Conservation (phyloP, 2,888 invertebrate genomes). For the Ariolimax columbianus region DNA sequence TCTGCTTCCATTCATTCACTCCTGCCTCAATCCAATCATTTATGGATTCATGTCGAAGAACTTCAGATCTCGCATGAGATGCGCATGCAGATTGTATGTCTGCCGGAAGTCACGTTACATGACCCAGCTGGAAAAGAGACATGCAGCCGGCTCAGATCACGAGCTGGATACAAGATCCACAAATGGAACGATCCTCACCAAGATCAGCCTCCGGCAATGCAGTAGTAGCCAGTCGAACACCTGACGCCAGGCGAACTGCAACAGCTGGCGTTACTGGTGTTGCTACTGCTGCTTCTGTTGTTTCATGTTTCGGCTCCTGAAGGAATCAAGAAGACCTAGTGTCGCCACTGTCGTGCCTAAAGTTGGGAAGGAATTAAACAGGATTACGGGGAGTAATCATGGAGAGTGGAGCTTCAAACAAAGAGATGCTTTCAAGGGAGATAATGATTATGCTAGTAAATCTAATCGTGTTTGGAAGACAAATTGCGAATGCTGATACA, state of each 20-base stretch:
- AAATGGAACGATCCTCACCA: conserved; percentile 56
- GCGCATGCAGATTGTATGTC: conserved; percentile 50
- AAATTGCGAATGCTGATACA: conserved; percentile 17
- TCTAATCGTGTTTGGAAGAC: background rate
- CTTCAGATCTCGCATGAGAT: conserved; percentile 61
- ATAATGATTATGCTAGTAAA: background rate
- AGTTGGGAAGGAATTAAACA: background rate
- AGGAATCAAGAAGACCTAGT: conserved; percentile 34
- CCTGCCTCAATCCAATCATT: conserved; percentile 71
- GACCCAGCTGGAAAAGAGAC: conserved; percentile 41
- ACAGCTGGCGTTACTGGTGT: conserved; percentile 25
- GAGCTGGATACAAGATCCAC: conserved; percentile 55
- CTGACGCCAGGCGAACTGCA: conserved; percentile 41
- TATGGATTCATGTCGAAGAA: conserved; percentile 74
- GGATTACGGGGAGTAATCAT: background rate
- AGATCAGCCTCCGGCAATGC: conserved; percentile 54
- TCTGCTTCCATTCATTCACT: conserved; percentile 72
- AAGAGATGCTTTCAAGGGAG: background rate
- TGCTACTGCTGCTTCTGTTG: conserved; percentile 38
- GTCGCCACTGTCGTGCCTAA: conserved; percentile 33
- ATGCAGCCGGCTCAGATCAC: conserved; percentile 51
- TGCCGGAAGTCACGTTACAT: conserved; percentile 46
- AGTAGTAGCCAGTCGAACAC: conserved; percentile 51
- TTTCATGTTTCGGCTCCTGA: conserved; percentile 15
- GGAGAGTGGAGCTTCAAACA: background rate